Conservation (phyloP, 2,113 vertebrate genomes). For the Tringa solitaria region DNA sequence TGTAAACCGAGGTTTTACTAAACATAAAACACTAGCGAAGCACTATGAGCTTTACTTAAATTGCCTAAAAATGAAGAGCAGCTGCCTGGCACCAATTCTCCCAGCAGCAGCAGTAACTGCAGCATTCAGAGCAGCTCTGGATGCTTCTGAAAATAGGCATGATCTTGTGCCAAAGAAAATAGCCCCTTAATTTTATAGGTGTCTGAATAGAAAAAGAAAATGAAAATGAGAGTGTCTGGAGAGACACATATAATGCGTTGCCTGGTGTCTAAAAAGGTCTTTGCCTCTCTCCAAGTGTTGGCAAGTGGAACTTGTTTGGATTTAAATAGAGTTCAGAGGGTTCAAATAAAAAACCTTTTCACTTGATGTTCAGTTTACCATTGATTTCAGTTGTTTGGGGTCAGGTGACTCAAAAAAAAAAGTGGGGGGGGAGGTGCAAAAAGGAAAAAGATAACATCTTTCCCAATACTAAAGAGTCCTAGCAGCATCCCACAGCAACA, state of each 20-base stretch:
- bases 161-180: neutral
- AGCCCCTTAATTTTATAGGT: conserved; percentile 32
- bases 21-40: neutral
- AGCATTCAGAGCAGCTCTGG: neutral
- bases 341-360: neutral
- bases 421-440: rapidly evolving
- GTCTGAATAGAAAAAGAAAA: neutral
- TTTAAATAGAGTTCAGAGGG: neutral
- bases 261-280: neutral
- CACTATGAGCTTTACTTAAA: neutral
- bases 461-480: neutral
- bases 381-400: neutral
- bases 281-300: neutral
- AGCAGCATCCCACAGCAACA: neutral
- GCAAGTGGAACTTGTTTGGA: neutral
- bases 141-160: conserved; percentile 19
- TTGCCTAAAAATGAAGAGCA: conserved; percentile 48
- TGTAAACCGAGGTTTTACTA: neutral
- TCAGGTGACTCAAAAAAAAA: neutral
- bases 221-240: neutral
- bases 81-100: neutral
- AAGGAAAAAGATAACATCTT: neutral
- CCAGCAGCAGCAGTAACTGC: neutral
- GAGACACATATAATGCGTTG: neutral
- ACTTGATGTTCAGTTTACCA: neutral